These are phyloP conservation scores for Caenorhabditis inopinata DNA, from an alignment of 1,140 invertebrate species.

Conservation along the genomic window DNA sequence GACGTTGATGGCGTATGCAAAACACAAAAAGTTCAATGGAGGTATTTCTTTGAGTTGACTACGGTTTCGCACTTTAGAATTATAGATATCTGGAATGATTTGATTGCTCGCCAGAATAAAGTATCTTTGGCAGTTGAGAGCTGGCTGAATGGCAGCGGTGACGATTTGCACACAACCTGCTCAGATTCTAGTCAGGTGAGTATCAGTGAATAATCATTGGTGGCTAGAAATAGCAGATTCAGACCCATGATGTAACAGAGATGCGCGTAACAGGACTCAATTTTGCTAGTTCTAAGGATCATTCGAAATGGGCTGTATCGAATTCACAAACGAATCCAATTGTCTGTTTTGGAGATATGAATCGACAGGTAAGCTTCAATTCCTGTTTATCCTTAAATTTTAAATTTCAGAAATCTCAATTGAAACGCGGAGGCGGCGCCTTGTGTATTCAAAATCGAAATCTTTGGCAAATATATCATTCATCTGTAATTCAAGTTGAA, in stretches of 20 bases:
- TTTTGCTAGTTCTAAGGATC: slow-evolving; percentile 36
- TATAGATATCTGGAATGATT: slow-evolving; percentile 41
- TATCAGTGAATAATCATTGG: background rate
- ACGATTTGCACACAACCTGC: slow-evolving; percentile 38
- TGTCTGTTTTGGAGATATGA: slow-evolving; percentile 46
- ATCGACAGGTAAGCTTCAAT: slow-evolving; percentile 15
- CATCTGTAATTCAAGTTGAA: slow-evolving; percentile 33
- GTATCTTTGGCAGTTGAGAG: slow-evolving; percentile 32
- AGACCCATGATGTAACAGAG: slow-evolving; percentile 26
- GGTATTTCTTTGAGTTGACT: too few species aligned
- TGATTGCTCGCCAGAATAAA: slow-evolving; percentile 7
- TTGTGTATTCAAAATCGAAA: slow-evolving; percentile 30
- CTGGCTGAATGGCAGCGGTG: slow-evolving; percentile 43
- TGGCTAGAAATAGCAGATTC: background rate
- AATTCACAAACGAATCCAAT: slow-evolving; percentile 19
- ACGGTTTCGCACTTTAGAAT: too few species aligned
- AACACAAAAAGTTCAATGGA: too few species aligned
- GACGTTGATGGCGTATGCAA: too few species aligned
- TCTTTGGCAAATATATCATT: slow-evolving; percentile 34
- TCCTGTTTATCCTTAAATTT: too few species aligned
- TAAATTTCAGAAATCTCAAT: slow-evolving; percentile 36
- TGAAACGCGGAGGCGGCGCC: slow-evolving; percentile 41
- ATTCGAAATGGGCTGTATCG: slow-evolving; percentile 44
- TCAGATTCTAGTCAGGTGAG: background rate
- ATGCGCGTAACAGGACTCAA: background rate